These are phyloP conservation scores for Xyrichtys novacula DNA, from an alignment of 2,797 vertebrate genomes.

Conservation along the genomic window DNA sequence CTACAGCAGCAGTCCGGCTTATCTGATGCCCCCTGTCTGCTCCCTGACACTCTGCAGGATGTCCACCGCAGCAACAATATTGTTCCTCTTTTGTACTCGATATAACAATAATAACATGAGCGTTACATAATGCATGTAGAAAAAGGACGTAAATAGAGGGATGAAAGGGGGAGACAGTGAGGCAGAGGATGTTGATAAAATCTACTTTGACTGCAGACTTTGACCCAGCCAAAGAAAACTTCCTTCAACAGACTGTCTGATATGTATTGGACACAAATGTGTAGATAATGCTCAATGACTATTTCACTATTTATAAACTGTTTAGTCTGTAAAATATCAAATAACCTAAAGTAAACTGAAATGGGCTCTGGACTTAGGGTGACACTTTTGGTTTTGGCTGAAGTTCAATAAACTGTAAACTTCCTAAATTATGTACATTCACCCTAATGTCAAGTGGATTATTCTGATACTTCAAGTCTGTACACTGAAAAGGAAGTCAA, in stretches of 20 bases:
- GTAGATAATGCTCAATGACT: not conserved
- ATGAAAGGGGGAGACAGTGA: not conserved
- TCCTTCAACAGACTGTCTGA: not conserved
- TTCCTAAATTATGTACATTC: not conserved
- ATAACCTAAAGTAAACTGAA: not conserved
- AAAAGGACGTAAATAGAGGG: not conserved
- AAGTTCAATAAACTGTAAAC: not conserved
- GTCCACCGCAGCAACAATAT: not conserved
- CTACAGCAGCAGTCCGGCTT: slow-evolving; percentile 49
- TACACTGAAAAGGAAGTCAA: not conserved
- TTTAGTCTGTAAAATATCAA: not conserved
- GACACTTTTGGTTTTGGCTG: not conserved
- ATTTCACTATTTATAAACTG: not conserved
- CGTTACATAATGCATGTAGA: slow-evolving; percentile 3
- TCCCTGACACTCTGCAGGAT: slow-evolving; percentile 3
- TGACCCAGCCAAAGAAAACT: slow-evolving; percentile 6
- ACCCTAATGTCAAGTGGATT: not conserved
- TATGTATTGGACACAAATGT: not conserved
- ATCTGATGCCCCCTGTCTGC: slow-evolving; percentile 58
- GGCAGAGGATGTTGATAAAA: slow-evolving; percentile 21
- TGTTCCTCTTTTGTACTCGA: slow-evolving; percentile 1
- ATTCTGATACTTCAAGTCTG: not conserved
- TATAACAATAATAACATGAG: not conserved
- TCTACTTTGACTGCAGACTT: slow-evolving; percentile 31
- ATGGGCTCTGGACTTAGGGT: not conserved